Evolutionary conservation across 2,113 vertebrate species (phyloP), one percentile per base, ranked within the genome.

Genomic region (Sorex fumeus): DNA sequence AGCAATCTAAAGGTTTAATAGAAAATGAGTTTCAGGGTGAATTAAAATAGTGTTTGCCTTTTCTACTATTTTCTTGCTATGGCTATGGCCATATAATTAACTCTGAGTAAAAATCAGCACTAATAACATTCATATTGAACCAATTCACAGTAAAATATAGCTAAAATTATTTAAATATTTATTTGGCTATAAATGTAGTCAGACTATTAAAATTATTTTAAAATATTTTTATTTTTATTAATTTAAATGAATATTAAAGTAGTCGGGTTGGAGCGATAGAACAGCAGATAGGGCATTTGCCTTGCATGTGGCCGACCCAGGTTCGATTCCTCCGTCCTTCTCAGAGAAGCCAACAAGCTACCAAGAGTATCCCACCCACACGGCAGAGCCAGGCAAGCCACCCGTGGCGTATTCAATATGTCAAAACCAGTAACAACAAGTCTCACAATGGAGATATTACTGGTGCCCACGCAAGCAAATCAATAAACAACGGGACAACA

Each of bases 201-300:
- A 85, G 50, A 71, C 27, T 72, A 84, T 80, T 93, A 85, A 60
- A 60, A 7, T 7, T 7, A 21, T 60, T 60, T 21, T 23, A 60
- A 21, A 88, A 18, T 6, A 25, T 66, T 1, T 66, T n/a, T 88
- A n/a, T 78, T 28, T 93, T 80, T 43, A 34, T 85, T 85, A 36
- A 36, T 50, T 62, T 88, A 93, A 84, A 78, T 85, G 18, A 79
- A 27, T 69, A 87, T 28, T 79, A 72, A 79, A 60, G 43, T 74
- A 74, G 53, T n/a, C n/a, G n/a, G n/a, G n/a, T n/a, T n/a, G n/a
- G n/a, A n/a, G n/a, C n/a, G n/a, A n/a, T n/a, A n/a, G n/a, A n/a
- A n/a, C n/a, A n/a, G n/a, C n/a, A n/a, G n/a, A n/a, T n/a, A n/a
- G n/a, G n/a, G n/a, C n/a, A n/a, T n/a, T n/a, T n/a, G n/a, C n/a